Conservation (phyloP, 2,113 vertebrate genomes). For the Donacobius atricapilla region DNA sequence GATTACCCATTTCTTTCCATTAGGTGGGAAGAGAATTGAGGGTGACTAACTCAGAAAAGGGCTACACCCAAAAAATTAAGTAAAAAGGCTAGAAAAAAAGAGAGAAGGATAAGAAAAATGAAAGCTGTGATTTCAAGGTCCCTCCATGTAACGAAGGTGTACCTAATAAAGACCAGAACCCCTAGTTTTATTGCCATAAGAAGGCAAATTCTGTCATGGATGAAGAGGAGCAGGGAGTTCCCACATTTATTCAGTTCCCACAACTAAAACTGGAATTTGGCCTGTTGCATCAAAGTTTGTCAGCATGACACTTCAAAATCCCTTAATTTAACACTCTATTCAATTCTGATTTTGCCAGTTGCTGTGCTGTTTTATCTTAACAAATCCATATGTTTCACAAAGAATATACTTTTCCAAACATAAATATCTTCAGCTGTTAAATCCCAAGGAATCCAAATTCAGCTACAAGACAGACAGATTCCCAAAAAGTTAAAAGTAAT, state of each 20-base stretch:
- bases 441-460: background rate
- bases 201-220: background rate
- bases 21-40: background rate
- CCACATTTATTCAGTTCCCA: conserved; percentile 26
- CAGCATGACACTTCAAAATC: conserved; percentile 31
- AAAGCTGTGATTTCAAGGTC: background rate
- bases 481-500: background rate
- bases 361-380: conserved; percentile 13
- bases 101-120: background rate
- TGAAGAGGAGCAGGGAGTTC: background rate
- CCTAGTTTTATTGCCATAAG: background rate
- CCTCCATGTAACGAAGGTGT: background rate
- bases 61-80: background rate
- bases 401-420: background rate
- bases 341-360: background rate
- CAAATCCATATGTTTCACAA: conserved; percentile 33
- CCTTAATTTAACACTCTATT: conserved; percentile 16
- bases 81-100: background rate
- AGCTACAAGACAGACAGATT: background rate
- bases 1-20: background rate
- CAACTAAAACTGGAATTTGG: conserved; percentile 29
- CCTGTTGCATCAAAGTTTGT: conserved; percentile 27
- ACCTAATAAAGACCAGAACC: conserved; percentile 40
- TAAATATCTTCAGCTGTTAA: conserved; percentile 31
- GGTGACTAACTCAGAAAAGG: background rate